Conservation (phyloP, 1,140 invertebrate species). For the Protaetia brevitarsis region DNA sequence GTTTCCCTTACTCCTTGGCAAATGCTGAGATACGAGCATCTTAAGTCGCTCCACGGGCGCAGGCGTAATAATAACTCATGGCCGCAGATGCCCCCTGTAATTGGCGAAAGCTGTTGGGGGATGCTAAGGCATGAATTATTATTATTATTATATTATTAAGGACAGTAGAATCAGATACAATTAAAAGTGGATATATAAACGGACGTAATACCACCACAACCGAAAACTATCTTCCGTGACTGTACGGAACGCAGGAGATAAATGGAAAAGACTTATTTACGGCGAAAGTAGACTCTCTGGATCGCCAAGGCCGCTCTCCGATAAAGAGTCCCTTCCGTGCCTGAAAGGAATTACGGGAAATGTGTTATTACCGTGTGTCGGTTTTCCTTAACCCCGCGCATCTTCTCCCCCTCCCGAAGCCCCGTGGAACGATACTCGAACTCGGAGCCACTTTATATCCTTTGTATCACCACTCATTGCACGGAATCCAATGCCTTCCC, state of each 20-base stretch:
- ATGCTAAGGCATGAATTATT: too few relatives aligned
- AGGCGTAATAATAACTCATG: too few relatives aligned
- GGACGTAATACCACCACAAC: too few relatives aligned
- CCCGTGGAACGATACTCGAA: constrained; percentile 7
- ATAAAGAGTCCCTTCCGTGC: constrained; percentile 4
- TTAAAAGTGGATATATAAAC: too few relatives aligned
- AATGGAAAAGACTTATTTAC: background rate
- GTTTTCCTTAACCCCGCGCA: background rate
- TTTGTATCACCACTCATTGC: constrained; percentile 2
- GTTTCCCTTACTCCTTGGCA: too few relatives aligned
- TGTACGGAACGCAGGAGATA: background rate
- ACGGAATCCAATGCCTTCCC: background rate
- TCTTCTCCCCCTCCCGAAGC: background rate
- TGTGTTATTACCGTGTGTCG: constrained; percentile 5
- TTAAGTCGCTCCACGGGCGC: too few relatives aligned
- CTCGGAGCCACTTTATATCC: constrained; percentile 8
- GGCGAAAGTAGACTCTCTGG: background rate
- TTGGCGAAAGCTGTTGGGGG: too few relatives aligned
- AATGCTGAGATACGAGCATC: too few relatives aligned
- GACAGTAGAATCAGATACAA: too few relatives aligned
- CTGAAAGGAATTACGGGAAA: constrained; percentile 4
- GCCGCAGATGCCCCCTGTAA: too few relatives aligned
- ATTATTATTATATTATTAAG: too few relatives aligned
- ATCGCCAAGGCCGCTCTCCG: background rate
- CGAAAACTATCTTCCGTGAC: too few relatives aligned